These are phyloP conservation scores for Clarias macrocephalus DNA, from an alignment of 2,113 vertebrate species.

Conservation along the genomic window DNA sequence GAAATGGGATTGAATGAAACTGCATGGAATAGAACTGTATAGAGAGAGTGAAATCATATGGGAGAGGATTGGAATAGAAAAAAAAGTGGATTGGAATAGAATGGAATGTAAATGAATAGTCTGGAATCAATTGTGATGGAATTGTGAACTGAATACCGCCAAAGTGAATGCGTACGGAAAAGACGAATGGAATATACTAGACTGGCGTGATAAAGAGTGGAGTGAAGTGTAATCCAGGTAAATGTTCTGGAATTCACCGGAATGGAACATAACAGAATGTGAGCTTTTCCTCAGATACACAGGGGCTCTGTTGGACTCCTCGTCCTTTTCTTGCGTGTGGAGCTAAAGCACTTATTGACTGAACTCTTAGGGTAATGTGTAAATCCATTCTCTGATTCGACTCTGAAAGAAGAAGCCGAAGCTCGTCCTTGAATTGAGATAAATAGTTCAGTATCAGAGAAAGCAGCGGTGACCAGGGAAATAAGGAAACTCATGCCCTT, in stretches of 20 bases:
- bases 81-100: neutral
- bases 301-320: slow-evolving; percentile 22
- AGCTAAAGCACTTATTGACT: neutral
- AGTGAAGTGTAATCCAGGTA: neutral
- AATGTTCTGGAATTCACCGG: neutral
- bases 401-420: neutral
- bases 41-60: neutral
- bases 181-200: neutral
- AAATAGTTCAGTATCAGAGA: too few relatives aligned
- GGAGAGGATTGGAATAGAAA: neutral
- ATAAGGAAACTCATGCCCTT: neutral
- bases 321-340: neutral
- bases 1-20: neutral
- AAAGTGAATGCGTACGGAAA: neutral
- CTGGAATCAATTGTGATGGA: neutral
- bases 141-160: too few relatives aligned
- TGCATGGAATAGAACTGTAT: neutral
- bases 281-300: neutral
- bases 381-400: neutral
- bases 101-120: neutral
- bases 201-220: neutral
- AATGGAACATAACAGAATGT: neutral
- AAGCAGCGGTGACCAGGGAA: neutral
- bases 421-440: neutral
- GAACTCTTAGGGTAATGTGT: slow-evolving; percentile 1